Percentiles rank a stretch among this genome's conserved stretches.
These are phyloP conservation scores for Hippasteria phrygiana DNA, from an alignment of 53 echinoderm and acorn worm genomes.

Conservation along the genomic window DNA sequence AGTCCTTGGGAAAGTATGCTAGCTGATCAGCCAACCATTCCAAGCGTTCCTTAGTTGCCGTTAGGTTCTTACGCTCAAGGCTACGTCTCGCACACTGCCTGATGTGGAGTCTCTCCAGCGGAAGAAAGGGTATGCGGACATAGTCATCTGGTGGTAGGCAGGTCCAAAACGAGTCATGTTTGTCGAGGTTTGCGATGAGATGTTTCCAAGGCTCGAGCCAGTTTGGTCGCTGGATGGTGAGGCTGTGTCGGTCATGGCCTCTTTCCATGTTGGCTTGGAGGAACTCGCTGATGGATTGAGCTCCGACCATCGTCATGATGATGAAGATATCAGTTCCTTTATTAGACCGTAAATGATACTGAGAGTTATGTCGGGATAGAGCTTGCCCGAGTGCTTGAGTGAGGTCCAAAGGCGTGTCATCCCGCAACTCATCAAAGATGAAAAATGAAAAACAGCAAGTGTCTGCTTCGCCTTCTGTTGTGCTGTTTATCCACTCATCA, in stretches of 20 bases:
- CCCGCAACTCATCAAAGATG: slow-evolving; percentile 77
- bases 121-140: slow-evolving; percentile 79
- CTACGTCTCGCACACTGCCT: slow-evolving; percentile 68
- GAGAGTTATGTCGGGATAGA: slow-evolving; percentile 13
- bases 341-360: neutral
- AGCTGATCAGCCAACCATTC: slow-evolving; percentile 91
- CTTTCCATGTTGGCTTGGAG: slow-evolving; percentile 32
- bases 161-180: slow-evolving; percentile 45
- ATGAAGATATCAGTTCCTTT: neutral
- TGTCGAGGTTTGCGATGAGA: slow-evolving; percentile 29
- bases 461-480: neutral
- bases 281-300: slow-evolving; percentile 33
- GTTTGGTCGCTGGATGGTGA: neutral
- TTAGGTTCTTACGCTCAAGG: slow-evolving; percentile 49
- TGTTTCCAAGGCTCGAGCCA: slow-evolving; percentile 52
- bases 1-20: slow-evolving; percentile 61
- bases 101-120: slow-evolving; percentile 80
- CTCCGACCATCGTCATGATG: slow-evolving; percentile 19
- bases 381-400: slow-evolving; percentile 39
- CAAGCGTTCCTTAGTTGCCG: slow-evolving; percentile 63
- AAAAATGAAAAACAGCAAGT: slow-evolving; percentile 46
- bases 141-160: slow-evolving; percentile 54
- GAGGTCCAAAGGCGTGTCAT: slow-evolving; percentile 64
- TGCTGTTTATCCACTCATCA: slow-evolving; percentile 41
- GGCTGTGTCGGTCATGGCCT: slow-evolving; percentile 31